Evolutionary conservation across 2,797 vertebrate species (phyloP), one percentile per base, ranked within the genome.

Genomic region (Gymnothorax reevesii): DNA sequence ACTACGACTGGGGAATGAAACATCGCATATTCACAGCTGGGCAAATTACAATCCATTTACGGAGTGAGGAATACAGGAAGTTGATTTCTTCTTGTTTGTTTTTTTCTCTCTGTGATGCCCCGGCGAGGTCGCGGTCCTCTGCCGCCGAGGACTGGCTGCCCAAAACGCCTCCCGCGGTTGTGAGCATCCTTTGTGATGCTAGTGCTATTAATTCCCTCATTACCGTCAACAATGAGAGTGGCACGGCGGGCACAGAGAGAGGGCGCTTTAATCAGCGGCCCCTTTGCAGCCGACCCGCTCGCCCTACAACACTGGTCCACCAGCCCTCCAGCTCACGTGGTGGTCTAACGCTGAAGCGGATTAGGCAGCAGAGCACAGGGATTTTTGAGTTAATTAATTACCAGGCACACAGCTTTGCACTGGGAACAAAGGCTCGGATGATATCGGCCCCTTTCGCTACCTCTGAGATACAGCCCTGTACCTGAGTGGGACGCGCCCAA

Each of bases 11-110:
- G 96, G 97, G 97, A 98, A 97, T 97, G 96, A 96, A 98, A 97
- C 97, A 98, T 98, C 97, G 96, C 97, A 95, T 95, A 96, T 97
- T 96, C 97, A 96, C 97, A 98, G 98, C 97, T 98, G 97, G 97
- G 94, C 96, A 97, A 97, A 97, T 97, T 96, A 96, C 96, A 95
- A 96, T 96, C 94, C 95, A 96, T 97, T 97, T 97, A 97, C 96
- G 96, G 95, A 96, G 96, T 94, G 95, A 93, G 94, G 95, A 93
- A 93, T 92, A 91, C 90, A 93, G 94, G 59, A 88, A 91, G 92
- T 87, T 86, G 57, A 80, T 89, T 66, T 64, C 57, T 80, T 85
- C 15, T 88, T 87, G 25, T 25, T 66, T 52, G 17, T 7, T 27
- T 87, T 54, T 84, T 66, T 90, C 89, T 87, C 86, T 85, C 66